Conservation (phyloP, 2,888 invertebrate genomes). For the Suillia variegata region DNA sequence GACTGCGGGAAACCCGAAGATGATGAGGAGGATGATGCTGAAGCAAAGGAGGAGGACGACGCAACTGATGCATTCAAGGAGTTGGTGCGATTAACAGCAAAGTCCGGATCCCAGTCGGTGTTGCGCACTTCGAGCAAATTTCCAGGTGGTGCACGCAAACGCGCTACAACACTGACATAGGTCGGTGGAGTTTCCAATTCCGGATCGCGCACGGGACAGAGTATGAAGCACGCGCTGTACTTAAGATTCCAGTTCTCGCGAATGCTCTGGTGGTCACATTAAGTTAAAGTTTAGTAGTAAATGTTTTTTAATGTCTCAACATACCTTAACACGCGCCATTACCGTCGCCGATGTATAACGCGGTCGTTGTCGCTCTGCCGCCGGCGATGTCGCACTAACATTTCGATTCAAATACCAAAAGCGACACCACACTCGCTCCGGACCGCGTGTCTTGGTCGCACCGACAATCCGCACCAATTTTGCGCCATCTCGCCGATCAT, state of each 20-base stretch:
- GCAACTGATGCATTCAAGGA: constrained; percentile 7
- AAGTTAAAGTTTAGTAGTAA: not conserved
- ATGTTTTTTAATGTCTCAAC: constrained; percentile 18
- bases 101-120: constrained; percentile 62
- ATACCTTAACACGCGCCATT: constrained; percentile 76
- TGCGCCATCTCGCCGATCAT: constrained; percentile 72
- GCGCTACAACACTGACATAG: constrained; percentile 74
- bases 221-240: constrained; percentile 87
- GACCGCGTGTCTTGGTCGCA: constrained; percentile 84
- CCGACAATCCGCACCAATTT: constrained; percentile 80
- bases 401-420: constrained; percentile 69
- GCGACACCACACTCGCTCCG: constrained; percentile 81
- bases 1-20: not conserved
- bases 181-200: constrained; percentile 66
- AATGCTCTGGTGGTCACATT: constrained; percentile 68
- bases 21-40: constrained; percentile 16
- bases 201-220: constrained; percentile 73
- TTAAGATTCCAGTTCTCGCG: constrained; percentile 93
- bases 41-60: not conserved
- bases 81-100: constrained; percentile 36
- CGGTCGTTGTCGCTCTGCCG: constrained; percentile 28
- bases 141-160: constrained; percentile 66
- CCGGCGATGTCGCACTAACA: constrained; percentile 22
- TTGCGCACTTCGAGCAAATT: constrained; percentile 71
- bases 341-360: constrained; percentile 69